Base-by-base conservation (phyloP, 2,888 invertebrate species). In the Microctonus aethiopoides region DNA sequence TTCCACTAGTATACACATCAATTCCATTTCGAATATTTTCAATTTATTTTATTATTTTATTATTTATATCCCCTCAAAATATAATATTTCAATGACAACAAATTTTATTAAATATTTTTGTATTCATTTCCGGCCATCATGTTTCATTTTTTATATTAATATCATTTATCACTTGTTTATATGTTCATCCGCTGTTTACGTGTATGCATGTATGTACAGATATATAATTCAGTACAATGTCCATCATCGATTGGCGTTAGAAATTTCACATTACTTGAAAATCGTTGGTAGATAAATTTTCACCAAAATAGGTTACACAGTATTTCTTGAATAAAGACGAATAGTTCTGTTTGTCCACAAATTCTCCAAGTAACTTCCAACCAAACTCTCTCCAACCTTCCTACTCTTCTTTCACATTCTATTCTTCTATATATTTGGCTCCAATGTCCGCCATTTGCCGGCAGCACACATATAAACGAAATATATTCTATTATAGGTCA, bases 331-430 rank as follows among this genome's bases (percentile, higher is more conserved):
- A 81, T 82, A 80, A 80, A 82, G 80, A 80, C 78, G 78, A 81
- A 83, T 82, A 80, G 81, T 79, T 83, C 77, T 81, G 79, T 81
- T 83, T 80, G 79, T 76, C 74, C 68, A 73, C 71, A 72, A 77
- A 75, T 78, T 77, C 70, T 56, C 54, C 46, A 41, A 67, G 54
- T 68, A 72, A 59, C 71, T 73, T 64, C 67, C 52, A 56, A 56
- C 51, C 52, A 24, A 16, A 46, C 32, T 56, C 36, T 51, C 54
- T 65, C 16, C 13, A 61, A n/a, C n/a, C 54, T 26, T 41, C 22
- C 11, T 26, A 20, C 52, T 11, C 51, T 29, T 59, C n/a, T 22
- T 24, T 52, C 32, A 67, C 26, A 36, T 26, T 59, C 41, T 65
- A 52, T 52, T 16, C 34, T 20, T 56, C 20, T 22, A 46, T 16